Conservation (phyloP, 2,888 invertebrate genomes). For the Troglohyphantes excavatus region DNA sequence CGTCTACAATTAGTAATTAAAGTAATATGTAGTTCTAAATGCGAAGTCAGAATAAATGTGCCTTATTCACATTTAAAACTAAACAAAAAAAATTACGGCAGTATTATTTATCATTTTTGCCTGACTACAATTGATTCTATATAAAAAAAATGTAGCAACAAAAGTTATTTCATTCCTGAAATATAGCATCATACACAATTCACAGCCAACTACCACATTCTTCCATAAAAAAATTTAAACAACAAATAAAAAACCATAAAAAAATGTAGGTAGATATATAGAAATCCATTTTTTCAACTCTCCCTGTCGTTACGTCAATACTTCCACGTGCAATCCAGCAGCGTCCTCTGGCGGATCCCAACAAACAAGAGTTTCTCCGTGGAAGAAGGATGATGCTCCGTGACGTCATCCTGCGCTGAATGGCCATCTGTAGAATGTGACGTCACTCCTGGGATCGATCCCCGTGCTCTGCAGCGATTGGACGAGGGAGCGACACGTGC, state of each 20-base stretch:
- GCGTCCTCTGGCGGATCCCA: constrained; percentile 26
- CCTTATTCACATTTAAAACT: too few species aligned
- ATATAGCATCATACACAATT: too few species aligned
- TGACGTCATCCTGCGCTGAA: constrained; percentile 63
- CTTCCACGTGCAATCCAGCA: constrained; percentile 56
- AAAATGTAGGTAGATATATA: background rate
- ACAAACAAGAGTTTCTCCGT: constrained; percentile 25
- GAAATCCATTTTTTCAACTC: too few species aligned
- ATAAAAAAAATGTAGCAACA: too few species aligned
- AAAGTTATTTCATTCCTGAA: too few species aligned
- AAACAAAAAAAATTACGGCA: too few species aligned
- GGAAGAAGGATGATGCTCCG: constrained; percentile 24
- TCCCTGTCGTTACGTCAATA: constrained; percentile 61
- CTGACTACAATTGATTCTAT: too few species aligned
- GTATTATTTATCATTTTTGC: too few species aligned
- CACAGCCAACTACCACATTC: too few species aligned
- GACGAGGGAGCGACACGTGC: constrained; percentile 46
- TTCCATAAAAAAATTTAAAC: background rate
- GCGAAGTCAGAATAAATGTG: too few species aligned
- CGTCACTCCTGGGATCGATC: constrained; percentile 63
- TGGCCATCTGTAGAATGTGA: constrained; percentile 55
- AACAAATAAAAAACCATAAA: background rate
- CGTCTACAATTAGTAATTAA: too few species aligned
- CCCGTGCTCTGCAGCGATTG: constrained; percentile 42
- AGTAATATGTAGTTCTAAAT: too few species aligned